Base-by-base conservation (phyloP, 37 sponge, comb jelly and placozoan genomes). In the Geodia barretti region DNA sequence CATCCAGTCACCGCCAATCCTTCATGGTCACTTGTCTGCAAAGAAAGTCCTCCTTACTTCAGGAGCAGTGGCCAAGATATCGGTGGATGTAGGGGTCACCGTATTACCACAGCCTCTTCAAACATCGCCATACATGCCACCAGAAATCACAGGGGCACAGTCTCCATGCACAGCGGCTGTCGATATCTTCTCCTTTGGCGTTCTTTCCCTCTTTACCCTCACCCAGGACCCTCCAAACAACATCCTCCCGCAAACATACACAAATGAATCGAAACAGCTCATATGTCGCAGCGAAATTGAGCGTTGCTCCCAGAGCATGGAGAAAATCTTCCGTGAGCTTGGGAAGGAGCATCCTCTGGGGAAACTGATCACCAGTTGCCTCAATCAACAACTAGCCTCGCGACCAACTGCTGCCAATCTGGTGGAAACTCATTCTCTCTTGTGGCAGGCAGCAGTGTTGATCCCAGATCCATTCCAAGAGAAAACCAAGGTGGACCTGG, bases 141-240 rank as follows among this genome's bases (percentile, higher is more conserved):
- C n/a, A n/a, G n/a, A n/a, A n/a, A n/a, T n/a, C n/a, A n/a, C n/a
- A n/a, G n/a, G 11, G 24, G 65, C 64, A 38, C 66, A 41, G 28
- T 41, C 28, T 41, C 37, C 62, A 65, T 40, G 29, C 33, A n/a
- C 9, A 47, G 69, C n/a, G n/a, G n/a, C n/a, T 58, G 71, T 39
- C 9, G 86, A 86, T 41, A 42, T 70, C 38, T 86, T 71, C 64
- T 72, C 70, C 7, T 86, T 73, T 40, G 86, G 86, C 23, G 17
- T 79, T 0, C 86, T 86, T 38, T 32, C 42, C 35, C 20, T 86
- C 29, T 66, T 79, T 43, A 61, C 68, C 2, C 2, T 86, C 19
- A 78, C 54, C 33, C 67, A 75, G 24, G 28, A 58, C 35, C 9
- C 24, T 32, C 74, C 75, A 17, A n/a, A 34, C 23, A 0, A 36